phyloP scores from a whole-genome alignment of 2,797 vertebrate genomes.

The Tragopan temminckii region DNA sequence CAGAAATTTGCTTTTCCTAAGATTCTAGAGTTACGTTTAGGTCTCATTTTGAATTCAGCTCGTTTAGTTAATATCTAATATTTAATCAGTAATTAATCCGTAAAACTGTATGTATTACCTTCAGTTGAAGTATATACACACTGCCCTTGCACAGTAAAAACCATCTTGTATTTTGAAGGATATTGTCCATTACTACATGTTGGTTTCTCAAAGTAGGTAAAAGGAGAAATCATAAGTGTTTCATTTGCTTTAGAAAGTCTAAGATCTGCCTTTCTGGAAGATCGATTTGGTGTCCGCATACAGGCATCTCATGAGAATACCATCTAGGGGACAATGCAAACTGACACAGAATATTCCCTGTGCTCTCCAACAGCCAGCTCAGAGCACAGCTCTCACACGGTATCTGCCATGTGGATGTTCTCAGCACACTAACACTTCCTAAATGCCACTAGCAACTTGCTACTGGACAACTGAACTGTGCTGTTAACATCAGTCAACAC shows the following conservation, averaged over 20 bases:
- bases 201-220: background rate
- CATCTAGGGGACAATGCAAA: background rate
- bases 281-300: constrained; percentile 16
- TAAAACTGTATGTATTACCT: background rate
- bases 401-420: background rate
- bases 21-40: background rate
- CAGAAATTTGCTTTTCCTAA: background rate
- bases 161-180: background rate
- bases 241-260: background rate
- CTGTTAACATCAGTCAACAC: background rate
- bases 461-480: background rate
- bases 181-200: background rate
- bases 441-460: constrained; percentile 22
- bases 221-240: background rate
- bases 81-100: background rate
- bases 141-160: background rate
- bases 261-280: background rate
- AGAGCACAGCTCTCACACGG: background rate
- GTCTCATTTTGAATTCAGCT: background rate
- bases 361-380: background rate
- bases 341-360: background rate
- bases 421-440: background rate
- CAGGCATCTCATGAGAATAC: background rate
- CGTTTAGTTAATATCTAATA: background rate
- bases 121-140: background rate